phyloP scores from a whole-genome alignment of 2,888 invertebrate species.

The Limenitis arthemis region DNA sequence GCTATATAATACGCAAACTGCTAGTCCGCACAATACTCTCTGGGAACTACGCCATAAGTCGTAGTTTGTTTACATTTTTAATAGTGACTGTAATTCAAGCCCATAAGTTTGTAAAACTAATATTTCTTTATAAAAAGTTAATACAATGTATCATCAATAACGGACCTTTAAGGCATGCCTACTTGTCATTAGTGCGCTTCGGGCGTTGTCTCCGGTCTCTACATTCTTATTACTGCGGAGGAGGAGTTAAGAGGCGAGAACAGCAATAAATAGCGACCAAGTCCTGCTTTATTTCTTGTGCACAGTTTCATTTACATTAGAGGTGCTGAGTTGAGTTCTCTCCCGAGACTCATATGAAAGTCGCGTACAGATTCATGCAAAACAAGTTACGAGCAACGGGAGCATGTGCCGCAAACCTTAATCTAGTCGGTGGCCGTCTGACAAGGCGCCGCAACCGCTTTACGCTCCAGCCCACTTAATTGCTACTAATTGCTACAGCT shows the following conservation, averaged over 20 bases:
- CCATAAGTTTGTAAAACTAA: conserved; percentile 13
- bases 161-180: conserved; percentile 60
- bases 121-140: too few species aligned
- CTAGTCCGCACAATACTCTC: neutral
- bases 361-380: conserved; percentile 65
- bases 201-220: conserved; percentile 59
- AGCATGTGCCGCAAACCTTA: conserved; percentile 54
- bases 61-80: neutral
- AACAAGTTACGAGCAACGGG: conserved; percentile 60
- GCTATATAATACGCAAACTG: neutral
- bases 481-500: conserved; percentile 64
- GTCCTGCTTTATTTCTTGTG: conserved; percentile 66
- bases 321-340: conserved; percentile 58
- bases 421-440: conserved; percentile 51
- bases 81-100: conserved; percentile 4
- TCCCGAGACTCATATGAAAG: conserved; percentile 60
- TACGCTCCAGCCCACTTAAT: conserved; percentile 58
- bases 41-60: conserved; percentile 16
- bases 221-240: conserved; percentile 62
- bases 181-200: conserved; percentile 60
- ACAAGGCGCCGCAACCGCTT: conserved; percentile 42
- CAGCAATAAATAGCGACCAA: conserved; percentile 64
- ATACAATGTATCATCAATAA: conserved; percentile 57
- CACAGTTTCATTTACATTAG: conserved; percentile 71
- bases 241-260: conserved; percentile 62